Base-by-base conservation (phyloP, 2,113 vertebrate genomes). In the Cyprinodon tularosa region DNA sequence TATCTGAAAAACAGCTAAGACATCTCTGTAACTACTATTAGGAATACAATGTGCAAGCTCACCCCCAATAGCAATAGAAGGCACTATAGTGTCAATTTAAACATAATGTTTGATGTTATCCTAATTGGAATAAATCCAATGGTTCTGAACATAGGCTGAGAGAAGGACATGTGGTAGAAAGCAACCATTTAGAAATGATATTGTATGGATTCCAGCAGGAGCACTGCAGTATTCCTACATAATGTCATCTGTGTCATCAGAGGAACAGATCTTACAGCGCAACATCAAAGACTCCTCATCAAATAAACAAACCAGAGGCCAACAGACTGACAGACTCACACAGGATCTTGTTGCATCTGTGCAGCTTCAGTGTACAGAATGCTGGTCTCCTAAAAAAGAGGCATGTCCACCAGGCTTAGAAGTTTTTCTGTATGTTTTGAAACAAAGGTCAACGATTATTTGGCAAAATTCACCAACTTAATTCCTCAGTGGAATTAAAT, bases 11-110 rank as follows among this genome's bases (percentile, higher is more conserved):
- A 81, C 67, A 77, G 69, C 74, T 45, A 80, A 72, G 85, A 88
- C 87, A 87, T 78, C 72, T 81, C 72, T 68, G 83, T 90, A 92
- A 90, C 81, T 87, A 87, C 84, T 87, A 82, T 68, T 77, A 80
- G 50, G 84, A 82, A 90, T 70, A 62, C 69, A 72, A 60, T 50
- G 73, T 4, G 47, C 61, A 10, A 69, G 75, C 79, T 57, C 68
- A 50, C 62, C 64, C 61, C 76, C 36, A 22, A 70, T 71, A 36
- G 64, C 74, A 87, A 88, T 85, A 86, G 71, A 76, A 84, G 84
- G 74, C 78, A 74, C 84, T 72, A 68, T 60, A 66, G 77, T 85
- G 88, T 89, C 86, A 89, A 89, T 88, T 86, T 79, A 68, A 81
- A 84, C 74, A 70, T 50, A 83, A 85, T 66, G 68, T 82, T 80